Evolutionary conservation across 2,113 vertebrate genomes (phyloP).

Genomic region (Ellobius talpinus): DNA sequence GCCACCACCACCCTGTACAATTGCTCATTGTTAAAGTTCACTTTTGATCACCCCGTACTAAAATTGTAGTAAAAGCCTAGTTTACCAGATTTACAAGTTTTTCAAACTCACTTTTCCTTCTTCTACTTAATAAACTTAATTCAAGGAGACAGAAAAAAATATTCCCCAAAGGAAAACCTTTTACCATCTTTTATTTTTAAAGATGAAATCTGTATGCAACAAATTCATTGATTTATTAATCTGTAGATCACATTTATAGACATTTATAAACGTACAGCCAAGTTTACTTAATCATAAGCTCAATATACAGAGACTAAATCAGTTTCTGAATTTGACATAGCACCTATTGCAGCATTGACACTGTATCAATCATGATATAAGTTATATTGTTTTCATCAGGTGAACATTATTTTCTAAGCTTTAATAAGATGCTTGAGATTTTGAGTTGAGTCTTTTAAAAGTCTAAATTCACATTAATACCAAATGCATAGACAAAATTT

Average conservation of each 20-base stretch:
- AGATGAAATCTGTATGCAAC: not conserved
- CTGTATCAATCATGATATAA: conserved; percentile 61
- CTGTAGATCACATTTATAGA: not conserved
- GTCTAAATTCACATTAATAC: conserved; percentile 58
- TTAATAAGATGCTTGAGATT: conserved; percentile 69
- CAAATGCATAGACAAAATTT: conserved; percentile 72
- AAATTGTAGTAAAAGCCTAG: not conserved
- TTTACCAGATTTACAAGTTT: conserved; percentile 12
- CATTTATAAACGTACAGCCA: not conserved
- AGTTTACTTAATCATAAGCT: conserved; percentile 53
- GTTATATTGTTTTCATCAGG: conserved; percentile 43
- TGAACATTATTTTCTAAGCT: conserved; percentile 70
- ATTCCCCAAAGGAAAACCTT: not conserved
- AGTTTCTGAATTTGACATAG: conserved; percentile 1
- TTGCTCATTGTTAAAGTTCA: not conserved
- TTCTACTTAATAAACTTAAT: conserved; percentile 33
- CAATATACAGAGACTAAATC: conserved; percentile 38
- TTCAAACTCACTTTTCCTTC: conserved; percentile 12
- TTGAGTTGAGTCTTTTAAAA: conserved; percentile 74
- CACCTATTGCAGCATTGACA: conserved; percentile 22
- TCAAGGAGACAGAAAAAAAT: conserved; percentile 9
- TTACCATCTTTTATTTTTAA: conserved; percentile 1
- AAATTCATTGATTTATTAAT: not conserved
- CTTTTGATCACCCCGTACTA: not conserved
- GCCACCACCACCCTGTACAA: not conserved